Conservation (phyloP, 2,797 vertebrate species). For the Percopsis omiscomaycus region DNA sequence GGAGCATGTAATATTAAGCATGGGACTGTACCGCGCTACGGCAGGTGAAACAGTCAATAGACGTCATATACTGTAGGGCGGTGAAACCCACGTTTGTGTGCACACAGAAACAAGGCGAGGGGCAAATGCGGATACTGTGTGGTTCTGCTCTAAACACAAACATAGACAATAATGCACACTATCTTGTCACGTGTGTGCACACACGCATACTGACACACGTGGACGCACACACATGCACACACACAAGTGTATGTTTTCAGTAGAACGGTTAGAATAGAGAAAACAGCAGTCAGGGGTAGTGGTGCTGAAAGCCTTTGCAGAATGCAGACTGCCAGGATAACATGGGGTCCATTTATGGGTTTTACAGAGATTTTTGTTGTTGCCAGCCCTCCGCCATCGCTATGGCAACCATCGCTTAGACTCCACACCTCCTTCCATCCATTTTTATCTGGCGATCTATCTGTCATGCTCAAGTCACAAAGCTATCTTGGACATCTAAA, state of each 20-base stretch:
- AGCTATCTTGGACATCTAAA: background rate
- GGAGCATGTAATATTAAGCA: conserved; percentile 33
- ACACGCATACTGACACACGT: background rate
- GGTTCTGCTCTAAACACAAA: no score
- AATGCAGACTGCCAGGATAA: no score
- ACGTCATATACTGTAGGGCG: conserved; percentile 8
- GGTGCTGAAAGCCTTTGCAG: no score
- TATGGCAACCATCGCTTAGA: no score
- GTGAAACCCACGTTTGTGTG: background rate
- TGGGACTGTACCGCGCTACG: background rate
- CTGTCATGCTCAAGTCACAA: no score
- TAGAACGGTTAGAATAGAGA: no score
- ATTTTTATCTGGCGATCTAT: no score
- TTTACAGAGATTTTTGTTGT: no score
- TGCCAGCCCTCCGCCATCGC: no score
- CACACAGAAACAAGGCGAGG: background rate
- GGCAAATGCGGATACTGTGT: background rate
- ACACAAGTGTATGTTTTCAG: background rate
- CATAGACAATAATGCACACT: background rate
- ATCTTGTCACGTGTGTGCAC: background rate
- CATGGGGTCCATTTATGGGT: no score
- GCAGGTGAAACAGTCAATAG: conserved; percentile 1
- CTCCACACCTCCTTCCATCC: no score
- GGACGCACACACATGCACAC: conserved; percentile 11
- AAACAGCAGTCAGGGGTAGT: no score